Evolutionary conservation across 2,113 vertebrate species (phyloP), one percentile per base, ranked within the genome.

Genomic region (Epinephelus fuscoguttatus): DNA sequence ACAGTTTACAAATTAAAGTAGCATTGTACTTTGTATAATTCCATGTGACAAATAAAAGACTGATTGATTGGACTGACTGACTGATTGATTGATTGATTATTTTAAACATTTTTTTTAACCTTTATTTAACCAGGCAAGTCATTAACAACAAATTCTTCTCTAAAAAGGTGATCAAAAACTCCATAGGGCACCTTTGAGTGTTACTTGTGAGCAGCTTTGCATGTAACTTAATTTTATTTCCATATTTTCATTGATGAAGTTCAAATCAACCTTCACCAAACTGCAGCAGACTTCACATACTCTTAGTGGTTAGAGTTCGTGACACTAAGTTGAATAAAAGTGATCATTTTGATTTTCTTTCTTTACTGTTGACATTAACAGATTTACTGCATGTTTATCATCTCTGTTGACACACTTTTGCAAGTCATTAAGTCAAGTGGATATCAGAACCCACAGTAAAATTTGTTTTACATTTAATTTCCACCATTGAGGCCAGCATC

Each of bases 401-500:
- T 74, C 68, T 77, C 50, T 68, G 25, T 67, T 77, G 62, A 74
- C 57, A 63, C 56, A 70, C 30, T 47, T 78, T 45, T 55, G 45
- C 53, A 60, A 33, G 78, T 80, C 59, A 45, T 63, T 12, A 72
- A 64, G 53, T 25, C 73, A 49, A 84, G 33, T 21, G 60, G 82
- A 77, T 53, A 47, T 40, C 13, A 18, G 37, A 81, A 11, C 19
- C 70, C 19, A 50, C 30, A 33, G 40, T 78, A 63, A 85, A 78
- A 70, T 33, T 8, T 17, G 47, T 69, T 14, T 61, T 49, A 27
- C 18, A 47, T 73, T 14, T 53, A 55, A 84, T 64, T 56, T 81
- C 67, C 75, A 88, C 62, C 78, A 37, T 45, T 27, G 80, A 84
- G 80, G 70, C 77, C 68, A 78, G 47, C 81, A 86, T 81, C 27